phyloP scores from a whole-genome alignment of 1,140 invertebrate genomes.

The Copidosoma floridanum region DNA sequence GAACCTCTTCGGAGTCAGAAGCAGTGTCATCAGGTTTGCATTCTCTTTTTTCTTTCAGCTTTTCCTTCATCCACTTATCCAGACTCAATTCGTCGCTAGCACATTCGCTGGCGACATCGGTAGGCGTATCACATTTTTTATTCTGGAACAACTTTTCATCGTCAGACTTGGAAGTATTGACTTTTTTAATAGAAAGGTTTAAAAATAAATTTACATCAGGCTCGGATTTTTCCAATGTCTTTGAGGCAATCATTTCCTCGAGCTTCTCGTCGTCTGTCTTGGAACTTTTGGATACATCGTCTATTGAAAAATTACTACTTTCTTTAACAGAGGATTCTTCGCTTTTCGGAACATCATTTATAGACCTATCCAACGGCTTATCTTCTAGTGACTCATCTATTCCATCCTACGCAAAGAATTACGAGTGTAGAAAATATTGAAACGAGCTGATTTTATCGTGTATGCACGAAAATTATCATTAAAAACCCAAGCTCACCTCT shows the following conservation, averaged over 20 bases:
- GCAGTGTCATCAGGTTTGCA: background rate
- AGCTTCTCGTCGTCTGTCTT: conserved; percentile 47
- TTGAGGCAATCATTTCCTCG: conserved; percentile 35
- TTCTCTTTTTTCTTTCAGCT: conserved; percentile 23
- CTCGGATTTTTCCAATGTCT: conserved; percentile 17
- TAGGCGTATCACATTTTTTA: conserved; percentile 12
- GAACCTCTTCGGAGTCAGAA: conserved; percentile 19
- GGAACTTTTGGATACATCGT: conserved; percentile 27
- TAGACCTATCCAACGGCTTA: background rate
- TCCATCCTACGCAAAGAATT: too few relatives aligned
- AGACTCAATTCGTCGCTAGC: conserved; percentile 25
- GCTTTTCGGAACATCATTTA: background rate
- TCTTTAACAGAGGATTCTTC: conserved; percentile 5
- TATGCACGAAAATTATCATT: too few relatives aligned
- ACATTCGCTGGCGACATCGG: conserved; percentile 5
- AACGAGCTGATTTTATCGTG: too few relatives aligned
- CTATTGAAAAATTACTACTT: background rate
- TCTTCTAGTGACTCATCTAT: too few relatives aligned
- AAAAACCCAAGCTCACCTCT: conserved; percentile 1
- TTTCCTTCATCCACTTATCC: conserved; percentile 21
- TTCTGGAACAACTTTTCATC: conserved; percentile 42
- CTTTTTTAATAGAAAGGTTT: background rate
- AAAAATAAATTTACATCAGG: background rate
- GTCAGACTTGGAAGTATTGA: conserved; percentile 37
- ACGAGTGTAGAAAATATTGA: too few relatives aligned